Percentiles rank a stretch among this genome's conserved stretches.
phyloP scores from a whole-genome alignment of 2,113 vertebrate genomes.

The Hypomesus transpacificus region DNA sequence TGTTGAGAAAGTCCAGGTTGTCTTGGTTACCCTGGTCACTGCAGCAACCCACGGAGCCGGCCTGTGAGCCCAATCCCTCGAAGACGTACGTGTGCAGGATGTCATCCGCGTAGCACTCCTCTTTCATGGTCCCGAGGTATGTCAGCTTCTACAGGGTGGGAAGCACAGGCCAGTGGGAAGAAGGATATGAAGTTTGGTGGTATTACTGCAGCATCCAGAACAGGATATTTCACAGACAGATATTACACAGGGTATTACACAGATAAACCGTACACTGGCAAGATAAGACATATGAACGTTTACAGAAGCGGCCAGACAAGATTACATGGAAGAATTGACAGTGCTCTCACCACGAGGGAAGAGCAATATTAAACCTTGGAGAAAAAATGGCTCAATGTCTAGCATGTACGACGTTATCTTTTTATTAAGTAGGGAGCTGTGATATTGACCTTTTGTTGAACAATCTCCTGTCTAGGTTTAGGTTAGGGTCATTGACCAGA shows the following conservation, averaged over 20 bases:
- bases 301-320: conserved; percentile 28
- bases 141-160: conserved; percentile 51
- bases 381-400: conserved; percentile 11
- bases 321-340: conserved; percentile 35
- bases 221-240: conserved; percentile 19
- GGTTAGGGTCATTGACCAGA: not conserved
- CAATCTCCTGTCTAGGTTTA: too few relatives aligned
- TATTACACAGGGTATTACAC: conserved; percentile 42
- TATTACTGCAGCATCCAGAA: not conserved
- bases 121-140: conserved; percentile 32
- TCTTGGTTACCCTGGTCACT: conserved; percentile 76
- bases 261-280: conserved; percentile 25
- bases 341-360: conserved; percentile 29
- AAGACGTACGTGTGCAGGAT: conserved; percentile 77
- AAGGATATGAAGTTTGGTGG: conserved; percentile 27
- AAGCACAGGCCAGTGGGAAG: not conserved
- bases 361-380: conserved; percentile 44
- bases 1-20: conserved; percentile 82
- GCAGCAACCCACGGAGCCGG: conserved; percentile 88
- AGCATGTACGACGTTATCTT: not conserved
- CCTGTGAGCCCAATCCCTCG: conserved; percentile 84
- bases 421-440: too few relatives aligned
- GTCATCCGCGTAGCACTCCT: conserved; percentile 73
- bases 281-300: conserved; percentile 50
- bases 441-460: too few relatives aligned